A percentile compares a stretch with the other conserved stretches of the same genome.
These are phyloP conservation scores for Nasonia giraulti DNA, from an alignment of 1,140 invertebrate species.

Conservation along the genomic window DNA sequence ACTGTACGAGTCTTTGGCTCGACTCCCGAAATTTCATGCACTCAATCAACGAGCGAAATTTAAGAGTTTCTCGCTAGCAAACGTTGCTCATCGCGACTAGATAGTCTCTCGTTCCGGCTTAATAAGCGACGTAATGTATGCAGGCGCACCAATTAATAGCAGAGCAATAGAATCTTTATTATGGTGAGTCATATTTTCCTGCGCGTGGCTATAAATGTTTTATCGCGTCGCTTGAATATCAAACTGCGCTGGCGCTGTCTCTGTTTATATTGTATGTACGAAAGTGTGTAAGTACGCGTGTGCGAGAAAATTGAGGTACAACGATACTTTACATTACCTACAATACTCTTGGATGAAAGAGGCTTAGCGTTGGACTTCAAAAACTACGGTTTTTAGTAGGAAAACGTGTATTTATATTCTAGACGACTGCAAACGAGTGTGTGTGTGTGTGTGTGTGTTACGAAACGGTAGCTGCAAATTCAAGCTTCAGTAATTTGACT, in stretches of 20 bases:
- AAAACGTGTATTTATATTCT: no score
- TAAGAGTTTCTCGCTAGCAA: not conserved
- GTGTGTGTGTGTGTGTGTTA: no score
- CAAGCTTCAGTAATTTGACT: no score
- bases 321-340: not conserved
- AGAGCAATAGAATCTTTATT: slow-evolving; percentile 10
- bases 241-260: not conserved
- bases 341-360: not conserved
- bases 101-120: not conserved
- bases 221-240: not conserved
- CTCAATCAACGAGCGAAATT: no score
- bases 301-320: not conserved
- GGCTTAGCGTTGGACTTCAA: not conserved
- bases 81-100: not conserved
- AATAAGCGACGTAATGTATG: not conserved
- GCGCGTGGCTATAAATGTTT: slow-evolving; percentile 8
- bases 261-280: no score
- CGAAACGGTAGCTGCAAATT: no score
- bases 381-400: not conserved
- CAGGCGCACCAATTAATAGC: not conserved
- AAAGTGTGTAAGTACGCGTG: not conserved
- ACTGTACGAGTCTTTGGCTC: no score
- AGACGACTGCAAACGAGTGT: no score
- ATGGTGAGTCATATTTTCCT: not conserved
- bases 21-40: no score